Evolutionary conservation across 1,140 invertebrate species (phyloP), one percentile per base, ranked within the genome.

Genomic region (Psilanteris sp.): DNA sequence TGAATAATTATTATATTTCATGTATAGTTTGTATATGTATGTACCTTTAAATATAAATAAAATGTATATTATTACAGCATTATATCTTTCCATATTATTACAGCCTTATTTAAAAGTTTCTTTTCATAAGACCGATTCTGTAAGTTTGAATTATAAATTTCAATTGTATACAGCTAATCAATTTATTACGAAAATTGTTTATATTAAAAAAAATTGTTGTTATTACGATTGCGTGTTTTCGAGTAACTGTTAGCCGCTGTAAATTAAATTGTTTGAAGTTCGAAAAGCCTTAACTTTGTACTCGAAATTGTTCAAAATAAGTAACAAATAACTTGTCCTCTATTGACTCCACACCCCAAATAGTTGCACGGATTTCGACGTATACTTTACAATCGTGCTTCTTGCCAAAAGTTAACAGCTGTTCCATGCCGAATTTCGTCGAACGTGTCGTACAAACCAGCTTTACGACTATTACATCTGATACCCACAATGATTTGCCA

Each of bases 391-490:
- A 48, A 70, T 48, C 52, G 24, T 55, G 46, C 24, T 41, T 31
- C 22, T 44, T 57, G 72, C 64, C 57, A 76, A 59, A 70, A 68
- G 55, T 68, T 70, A 61, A 32, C 62, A 64, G 55, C 41, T 70
- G 72, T 57, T 50, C 29, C 72, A 64, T 64, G 72, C 57, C 64
- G 64, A 68, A 70, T 76, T 76, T 70, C 43, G 27, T 22, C 20
- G 43, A 57, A 70, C 64, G 50, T 68, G 57, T 62, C 55, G 55
- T 62, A 62, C 39, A 43, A 61, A 46, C 50, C 18, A 24, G 14
- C 26, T 36, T 44, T 48, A 70, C 32, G 41, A 70, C 29, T 57
- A 62, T 75, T 67, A 48, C 39, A 68, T 41, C 57, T 50, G 27
- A 73, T 66, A 66, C 44, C 34, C 48, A 43, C 50, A 26, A 64